Evolutionary conservation across 2,797 vertebrate species (phyloP), one percentile per base, ranked within the genome.

Genomic region (Rhynchotus rufescens): DNA sequence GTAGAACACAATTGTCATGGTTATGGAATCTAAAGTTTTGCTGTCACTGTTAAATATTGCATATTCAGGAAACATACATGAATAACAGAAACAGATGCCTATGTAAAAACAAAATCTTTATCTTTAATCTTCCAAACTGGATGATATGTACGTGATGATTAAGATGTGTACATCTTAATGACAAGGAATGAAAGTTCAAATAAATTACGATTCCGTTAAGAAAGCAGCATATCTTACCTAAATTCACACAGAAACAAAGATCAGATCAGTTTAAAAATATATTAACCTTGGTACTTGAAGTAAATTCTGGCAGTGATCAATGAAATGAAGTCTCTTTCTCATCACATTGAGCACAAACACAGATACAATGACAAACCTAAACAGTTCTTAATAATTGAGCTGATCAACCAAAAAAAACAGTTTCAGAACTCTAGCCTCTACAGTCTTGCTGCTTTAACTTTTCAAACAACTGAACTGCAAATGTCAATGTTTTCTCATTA

Each of bases 391-490:
- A 26, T 49, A 88, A 72, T 26, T n/a, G 3, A 74, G 52, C 32
- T 28, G 25, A 22, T 47, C 14, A 91, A 86, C 54, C 64, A 91
- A 79, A 83, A 14, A 40, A 86, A 92, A 32, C 6, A 12, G 5
- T 74, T 88, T 89, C 32, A 74, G 57, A 82, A 75, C 10, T 82
- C n/a, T 30, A 86, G 12, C 3, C 7, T 30, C 28, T 86, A 6
- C 21, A 83, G 30, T 5, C 67, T 89, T 81, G 26, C 11, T 81
- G 19, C 56, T 81, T 77, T 72, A 80, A 82, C 85, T 82, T 86
- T 49, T 87, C 36, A 91, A n/a, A 84, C 12, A 89, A 59, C 52
- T 89, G 44, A 81, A 82, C 57, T 78, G 42, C 17, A 84, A 93
- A 93, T 56, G 10, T 66, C 9, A 0, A 59, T 80, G 32, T 62